Percentiles rank a stretch among this genome's conserved stretches.
Conservation (phyloP, 1,140 invertebrate genomes). For the Theocolax elegans region DNA sequence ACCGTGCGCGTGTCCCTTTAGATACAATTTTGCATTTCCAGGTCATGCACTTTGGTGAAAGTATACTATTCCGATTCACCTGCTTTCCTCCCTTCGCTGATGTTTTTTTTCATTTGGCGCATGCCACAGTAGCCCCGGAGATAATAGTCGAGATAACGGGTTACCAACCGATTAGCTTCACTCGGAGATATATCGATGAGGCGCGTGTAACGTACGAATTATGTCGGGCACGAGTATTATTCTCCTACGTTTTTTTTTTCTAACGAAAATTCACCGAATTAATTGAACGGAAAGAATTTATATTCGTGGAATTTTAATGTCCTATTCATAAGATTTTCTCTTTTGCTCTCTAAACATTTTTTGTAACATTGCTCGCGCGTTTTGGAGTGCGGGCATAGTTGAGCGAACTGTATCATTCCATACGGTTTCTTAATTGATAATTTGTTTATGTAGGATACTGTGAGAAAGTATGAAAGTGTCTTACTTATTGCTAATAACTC, state of each 20-base stretch:
- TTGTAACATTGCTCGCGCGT: background rate
- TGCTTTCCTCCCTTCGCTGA: slow-evolving; percentile 27
- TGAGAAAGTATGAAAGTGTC: too few relatives aligned
- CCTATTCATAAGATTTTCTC: background rate
- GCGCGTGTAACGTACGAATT: background rate
- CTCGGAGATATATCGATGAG: background rate
- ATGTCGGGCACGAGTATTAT: background rate
- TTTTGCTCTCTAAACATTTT: background rate
- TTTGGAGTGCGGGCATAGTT: background rate
- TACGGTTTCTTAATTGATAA: too few relatives aligned
- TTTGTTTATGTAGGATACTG: too few relatives aligned
- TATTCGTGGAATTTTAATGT: slow-evolving; percentile 17
- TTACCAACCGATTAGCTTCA: slow-evolving; percentile 5
- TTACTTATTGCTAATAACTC: too few relatives aligned
- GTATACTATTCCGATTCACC: too few relatives aligned
- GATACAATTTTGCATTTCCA: too few relatives aligned
- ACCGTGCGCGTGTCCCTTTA: too few relatives aligned
- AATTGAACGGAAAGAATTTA: slow-evolving; percentile 1
- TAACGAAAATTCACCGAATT: background rate
- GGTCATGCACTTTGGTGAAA: too few relatives aligned
- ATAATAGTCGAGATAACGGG: slow-evolving; percentile 12
- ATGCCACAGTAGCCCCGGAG: background rate
- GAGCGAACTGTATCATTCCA: background rate
- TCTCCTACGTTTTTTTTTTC: too few relatives aligned
- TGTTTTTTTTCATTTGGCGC: slow-evolving; percentile 41